Conservation (phyloP, 2,888 invertebrate genomes). For the Pandemis heparana region DNA sequence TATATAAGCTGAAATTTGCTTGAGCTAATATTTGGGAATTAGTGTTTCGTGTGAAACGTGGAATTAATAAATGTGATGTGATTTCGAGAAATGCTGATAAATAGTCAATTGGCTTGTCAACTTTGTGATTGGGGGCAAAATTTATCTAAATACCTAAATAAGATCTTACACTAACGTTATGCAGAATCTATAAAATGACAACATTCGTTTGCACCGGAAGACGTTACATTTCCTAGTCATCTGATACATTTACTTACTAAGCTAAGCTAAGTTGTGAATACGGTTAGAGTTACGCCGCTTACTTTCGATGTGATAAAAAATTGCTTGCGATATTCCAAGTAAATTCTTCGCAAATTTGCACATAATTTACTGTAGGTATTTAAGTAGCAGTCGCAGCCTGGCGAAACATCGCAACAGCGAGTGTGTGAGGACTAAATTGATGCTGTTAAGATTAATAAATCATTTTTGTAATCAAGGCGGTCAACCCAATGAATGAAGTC, state of each 20-base stretch:
- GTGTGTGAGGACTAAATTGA: constrained; percentile 26
- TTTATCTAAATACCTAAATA: no score
- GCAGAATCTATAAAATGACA: no score
- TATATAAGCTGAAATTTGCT: constrained; percentile 24
- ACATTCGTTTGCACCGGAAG: no score
- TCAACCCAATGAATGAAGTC: constrained; percentile 28
- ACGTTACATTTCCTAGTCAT: not conserved
- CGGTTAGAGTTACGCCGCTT: not conserved
- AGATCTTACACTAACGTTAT: no score
- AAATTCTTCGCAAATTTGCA: not conserved
- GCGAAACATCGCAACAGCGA: not conserved
- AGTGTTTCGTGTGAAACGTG: constrained; percentile 28
- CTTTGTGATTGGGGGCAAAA: no score
- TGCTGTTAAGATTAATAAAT: constrained; percentile 32
- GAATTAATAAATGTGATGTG: constrained; percentile 35
- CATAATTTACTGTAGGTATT: not conserved
- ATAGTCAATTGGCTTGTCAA: constrained; percentile 11
- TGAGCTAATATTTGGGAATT: constrained; percentile 5
- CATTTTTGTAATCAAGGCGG: constrained; percentile 30
- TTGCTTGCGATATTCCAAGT: not conserved
- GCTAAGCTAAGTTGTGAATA: no score
- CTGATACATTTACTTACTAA: not conserved
- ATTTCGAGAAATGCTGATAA: constrained; percentile 37
- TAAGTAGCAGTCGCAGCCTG: not conserved
- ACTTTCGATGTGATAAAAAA: not conserved